A percentile compares a stretch with the other conserved stretches of the same genome.
phyloP scores from a whole-genome alignment of 2,113 vertebrate genomes.

The Urocolius indicus region DNA sequence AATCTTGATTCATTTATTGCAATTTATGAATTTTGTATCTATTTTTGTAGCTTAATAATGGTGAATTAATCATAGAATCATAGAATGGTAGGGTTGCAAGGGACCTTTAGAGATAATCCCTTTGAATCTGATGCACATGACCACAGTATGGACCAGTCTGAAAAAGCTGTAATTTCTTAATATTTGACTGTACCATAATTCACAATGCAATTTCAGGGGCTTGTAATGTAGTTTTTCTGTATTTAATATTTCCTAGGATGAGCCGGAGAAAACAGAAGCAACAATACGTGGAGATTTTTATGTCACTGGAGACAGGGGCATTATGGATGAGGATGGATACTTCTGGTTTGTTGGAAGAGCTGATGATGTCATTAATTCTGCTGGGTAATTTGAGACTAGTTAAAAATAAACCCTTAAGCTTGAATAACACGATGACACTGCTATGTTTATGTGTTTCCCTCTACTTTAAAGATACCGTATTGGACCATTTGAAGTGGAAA shows the following conservation, averaged over 20 bases:
- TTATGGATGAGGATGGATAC: slow-evolving; percentile 83
- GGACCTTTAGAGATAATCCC: no score
- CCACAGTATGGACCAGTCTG: background rate
- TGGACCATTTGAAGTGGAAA: slow-evolving; percentile 87
- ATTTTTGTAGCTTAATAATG: background rate
- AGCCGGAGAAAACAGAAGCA: slow-evolving; percentile 79
- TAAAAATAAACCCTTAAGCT: background rate
- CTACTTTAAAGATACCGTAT: slow-evolving; percentile 80
- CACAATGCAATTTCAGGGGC: background rate
- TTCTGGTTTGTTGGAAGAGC: slow-evolving; percentile 86
- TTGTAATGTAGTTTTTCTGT: background rate
- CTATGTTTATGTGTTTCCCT: background rate
- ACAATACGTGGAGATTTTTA: slow-evolving; percentile 80
- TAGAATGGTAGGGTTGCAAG: no score
- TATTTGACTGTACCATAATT: background rate
- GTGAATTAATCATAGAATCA: no score
- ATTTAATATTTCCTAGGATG: slow-evolving; percentile 69
- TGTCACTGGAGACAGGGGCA: slow-evolving; percentile 83
- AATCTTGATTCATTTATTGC: background rate
- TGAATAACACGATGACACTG: background rate
- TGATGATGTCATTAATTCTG: slow-evolving; percentile 86
- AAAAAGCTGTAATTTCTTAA: background rate
- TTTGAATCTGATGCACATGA: background rate
- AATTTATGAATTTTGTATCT: background rate
- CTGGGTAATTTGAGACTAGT: slow-evolving; percentile 75